These are phyloP conservation scores for Hyphantria cunea DNA, from an alignment of 1,140 invertebrate species.

Conservation along the genomic window DNA sequence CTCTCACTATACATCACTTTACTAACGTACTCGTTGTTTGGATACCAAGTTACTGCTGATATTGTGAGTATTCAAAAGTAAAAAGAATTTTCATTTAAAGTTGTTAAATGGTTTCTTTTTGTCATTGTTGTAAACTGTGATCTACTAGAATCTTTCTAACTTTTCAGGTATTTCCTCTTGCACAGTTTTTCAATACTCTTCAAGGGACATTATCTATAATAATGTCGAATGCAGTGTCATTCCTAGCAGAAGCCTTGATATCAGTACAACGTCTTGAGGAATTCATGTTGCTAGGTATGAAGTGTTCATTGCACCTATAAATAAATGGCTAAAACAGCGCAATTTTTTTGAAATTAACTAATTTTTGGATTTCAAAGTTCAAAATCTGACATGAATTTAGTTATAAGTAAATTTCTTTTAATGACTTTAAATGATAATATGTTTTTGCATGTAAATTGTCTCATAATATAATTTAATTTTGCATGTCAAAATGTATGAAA, in stretches of 20 bases:
- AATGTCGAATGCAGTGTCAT: conserved; percentile 89
- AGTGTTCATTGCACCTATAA: conserved; percentile 43
- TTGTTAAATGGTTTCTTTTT: neutral
- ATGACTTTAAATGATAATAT: no score
- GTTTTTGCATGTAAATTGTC: no score
- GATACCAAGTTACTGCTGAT: conserved; percentile 86
- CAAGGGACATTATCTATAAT: conserved; percentile 84
- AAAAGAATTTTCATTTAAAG: neutral
- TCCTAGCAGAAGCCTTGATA: conserved; percentile 85
- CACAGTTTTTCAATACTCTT: conserved; percentile 81
- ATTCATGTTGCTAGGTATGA: conserved; percentile 86
- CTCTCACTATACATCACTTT: conserved; percentile 89
- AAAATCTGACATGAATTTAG: no score
- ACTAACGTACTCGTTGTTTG: conserved; percentile 85
- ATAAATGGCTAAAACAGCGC: conserved; percentile 41
- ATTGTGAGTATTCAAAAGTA: conserved; percentile 72
- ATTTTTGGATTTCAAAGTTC: no score
- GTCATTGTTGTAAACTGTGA: no score
- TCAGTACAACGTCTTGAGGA: conserved; percentile 86
- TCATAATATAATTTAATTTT: no score
- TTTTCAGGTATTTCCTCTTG: conserved; percentile 77
- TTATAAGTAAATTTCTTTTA: no score
- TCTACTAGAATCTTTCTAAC: no score
- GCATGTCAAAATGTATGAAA: no score
- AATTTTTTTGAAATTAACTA: no score